Evolutionary conservation across 2,113 vertebrate genomes (phyloP), one percentile per base, ranked within the genome.

Genomic region (Osmerus eperlanus): DNA sequence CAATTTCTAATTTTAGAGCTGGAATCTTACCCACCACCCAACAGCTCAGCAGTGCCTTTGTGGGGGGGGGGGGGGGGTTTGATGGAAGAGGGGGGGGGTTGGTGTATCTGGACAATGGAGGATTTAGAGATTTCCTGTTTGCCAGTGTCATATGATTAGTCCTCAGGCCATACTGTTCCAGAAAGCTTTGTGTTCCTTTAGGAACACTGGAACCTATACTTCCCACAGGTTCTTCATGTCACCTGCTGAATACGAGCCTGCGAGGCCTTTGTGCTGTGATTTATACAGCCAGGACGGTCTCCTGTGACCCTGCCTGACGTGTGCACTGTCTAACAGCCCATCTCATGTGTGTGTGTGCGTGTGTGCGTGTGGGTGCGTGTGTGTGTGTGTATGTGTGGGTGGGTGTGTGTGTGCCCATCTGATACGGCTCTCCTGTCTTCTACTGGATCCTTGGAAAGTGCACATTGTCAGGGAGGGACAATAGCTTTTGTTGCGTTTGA

Each of bases 71-170:
- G 78, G 72, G 74, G n/a, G n/a, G 85, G 87, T 90, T 89, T 88
- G 87, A 90, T 92, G 89, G 32, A 8, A 6, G 18, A 29, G 25
- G 75, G 67, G 51, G 72, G 75, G 85, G 87, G 90, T 88, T 88
- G 87, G 90, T 92, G 89, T 84, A 84, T 87, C 76, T 79, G 81
- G 83, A 93, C 92, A 93, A 92, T 86, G 74, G 86, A 77, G 84
- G 86, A 88, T 92, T 91, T 91, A 85, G 88, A 82, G 88, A 91
- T 89, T 92, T 93, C 92, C 91, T 92, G 90, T 90, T 86, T 67
- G 63, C 82, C 84, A 90, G 91, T 92, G 90, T 92, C 91, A 83
- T 88, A 89, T 93, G 89, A 88, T 89, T 90, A 89, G 78, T 90
- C 91, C 90, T 54, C 78, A 81, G 91, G 92, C 91, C 71, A 78